These are phyloP conservation scores for Trachelus troglodyta DNA, from an alignment of 2,888 invertebrate species.

Conservation along the genomic window DNA sequence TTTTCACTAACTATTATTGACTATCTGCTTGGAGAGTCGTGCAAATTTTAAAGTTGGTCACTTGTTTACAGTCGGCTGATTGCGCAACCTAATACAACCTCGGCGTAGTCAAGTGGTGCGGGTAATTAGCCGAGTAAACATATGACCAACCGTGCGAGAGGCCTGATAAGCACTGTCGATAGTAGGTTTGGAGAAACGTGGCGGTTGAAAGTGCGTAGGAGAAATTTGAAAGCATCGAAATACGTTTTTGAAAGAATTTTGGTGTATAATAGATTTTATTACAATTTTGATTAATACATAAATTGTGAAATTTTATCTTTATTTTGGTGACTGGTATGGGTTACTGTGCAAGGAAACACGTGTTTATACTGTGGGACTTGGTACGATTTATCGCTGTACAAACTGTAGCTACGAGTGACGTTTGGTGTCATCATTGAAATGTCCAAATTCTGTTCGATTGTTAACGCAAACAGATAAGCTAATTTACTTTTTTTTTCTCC, in stretches of 20 bases:
- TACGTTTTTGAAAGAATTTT: too few species aligned
- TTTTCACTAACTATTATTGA: not conserved
- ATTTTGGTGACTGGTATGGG: too few species aligned
- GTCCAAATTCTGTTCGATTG: conserved; percentile 20
- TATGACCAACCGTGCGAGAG: not conserved
- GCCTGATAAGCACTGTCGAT: not conserved
- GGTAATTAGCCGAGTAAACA: not conserved
- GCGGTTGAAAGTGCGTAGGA: not conserved
- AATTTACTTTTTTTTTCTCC: conserved; percentile 14
- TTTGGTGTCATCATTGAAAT: not conserved
- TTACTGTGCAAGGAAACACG: not conserved
- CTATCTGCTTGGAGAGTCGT: not conserved
- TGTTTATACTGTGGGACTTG: not conserved
- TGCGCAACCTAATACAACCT: not conserved
- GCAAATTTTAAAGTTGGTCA: not conserved
- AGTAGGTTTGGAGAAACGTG: not conserved
- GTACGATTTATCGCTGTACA: not conserved
- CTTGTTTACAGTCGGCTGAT: not conserved
- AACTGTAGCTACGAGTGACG: not conserved
- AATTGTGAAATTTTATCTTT: too few species aligned
- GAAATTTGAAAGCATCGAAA: not conserved
- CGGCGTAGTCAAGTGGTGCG: not conserved
- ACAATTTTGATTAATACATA: too few species aligned
- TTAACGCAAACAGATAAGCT: conserved; percentile 29
- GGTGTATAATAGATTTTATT: too few species aligned